Evolutionary conservation across 2,113 vertebrate genomes (phyloP).

Genomic region (Charina bottae): DNA sequence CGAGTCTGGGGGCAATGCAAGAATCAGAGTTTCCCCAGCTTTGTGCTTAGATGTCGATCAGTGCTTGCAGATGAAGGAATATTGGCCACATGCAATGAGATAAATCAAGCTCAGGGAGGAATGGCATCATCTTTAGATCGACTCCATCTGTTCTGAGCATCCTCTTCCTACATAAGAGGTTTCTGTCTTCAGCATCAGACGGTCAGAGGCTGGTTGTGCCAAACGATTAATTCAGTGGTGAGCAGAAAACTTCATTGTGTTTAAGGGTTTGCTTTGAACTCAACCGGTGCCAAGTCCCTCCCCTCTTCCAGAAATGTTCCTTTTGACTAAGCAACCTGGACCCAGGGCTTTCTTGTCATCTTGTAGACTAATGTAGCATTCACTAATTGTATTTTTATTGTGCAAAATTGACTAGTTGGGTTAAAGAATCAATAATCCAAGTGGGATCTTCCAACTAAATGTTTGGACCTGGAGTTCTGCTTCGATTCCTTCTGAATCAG

Average conservation of each 20-base stretch:
- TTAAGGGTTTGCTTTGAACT: constrained; percentile 14
- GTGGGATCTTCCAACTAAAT: not conserved
- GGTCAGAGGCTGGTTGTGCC: not conserved
- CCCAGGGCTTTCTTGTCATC: not conserved
- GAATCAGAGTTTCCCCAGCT: not conserved
- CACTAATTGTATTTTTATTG: not conserved
- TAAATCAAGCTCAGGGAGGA: accelerated
- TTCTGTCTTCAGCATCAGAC: not conserved
- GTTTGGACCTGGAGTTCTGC: not conserved
- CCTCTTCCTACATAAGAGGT: not conserved
- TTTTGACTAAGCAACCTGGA: not conserved
- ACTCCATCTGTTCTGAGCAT: no score
- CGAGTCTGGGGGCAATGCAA: not conserved
- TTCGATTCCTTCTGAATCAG: not conserved
- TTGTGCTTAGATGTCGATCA: not conserved
- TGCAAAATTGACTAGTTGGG: not conserved
- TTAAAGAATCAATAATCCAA: not conserved
- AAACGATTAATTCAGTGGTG: constrained; percentile 52
- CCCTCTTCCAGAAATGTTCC: not conserved
- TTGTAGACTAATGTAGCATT: not conserved
- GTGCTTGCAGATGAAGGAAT: constrained; percentile 25
- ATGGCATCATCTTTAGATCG: not conserved
- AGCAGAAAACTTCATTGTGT: constrained; percentile 47
- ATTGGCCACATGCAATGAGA: not conserved
- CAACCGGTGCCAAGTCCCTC: not conserved